Conservation (phyloP, 2,113 vertebrate species). For the Pao palembangensis region DNA sequence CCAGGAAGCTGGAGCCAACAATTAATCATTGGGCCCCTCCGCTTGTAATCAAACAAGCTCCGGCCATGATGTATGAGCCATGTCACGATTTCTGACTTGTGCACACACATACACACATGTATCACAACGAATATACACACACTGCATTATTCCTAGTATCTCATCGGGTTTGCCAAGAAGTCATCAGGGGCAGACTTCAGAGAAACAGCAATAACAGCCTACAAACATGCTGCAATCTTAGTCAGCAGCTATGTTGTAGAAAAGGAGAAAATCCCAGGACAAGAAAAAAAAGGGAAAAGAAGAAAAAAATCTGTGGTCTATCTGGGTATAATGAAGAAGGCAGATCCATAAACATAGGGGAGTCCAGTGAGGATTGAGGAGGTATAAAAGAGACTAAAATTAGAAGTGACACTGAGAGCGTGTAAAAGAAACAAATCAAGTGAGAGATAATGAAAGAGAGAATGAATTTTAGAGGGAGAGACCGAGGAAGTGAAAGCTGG, state of each 20-base stretch:
- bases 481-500: constrained; percentile 48
- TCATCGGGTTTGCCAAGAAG: constrained; percentile 46
- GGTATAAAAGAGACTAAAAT: constrained; percentile 29
- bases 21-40: constrained; percentile 97
- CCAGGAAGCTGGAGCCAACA: constrained; percentile 96
- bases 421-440: constrained; percentile 33
- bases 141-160: constrained; percentile 23
- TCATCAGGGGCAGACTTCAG: constrained; percentile 57
- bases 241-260: constrained; percentile 52
- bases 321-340: constrained; percentile 62
- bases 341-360: constrained; percentile 58
- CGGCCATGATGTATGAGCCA: constrained; percentile 93
- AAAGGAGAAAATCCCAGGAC: constrained; percentile 37
- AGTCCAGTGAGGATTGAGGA: constrained; percentile 44
- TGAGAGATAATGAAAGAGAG: constrained; percentile 43
- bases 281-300: constrained; percentile 17
- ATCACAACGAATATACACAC: constrained; percentile 37
- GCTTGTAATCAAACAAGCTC: constrained; percentile 97
- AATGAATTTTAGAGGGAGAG: constrained; percentile 1
- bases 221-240: constrained; percentile 59
- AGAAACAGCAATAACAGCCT: constrained; percentile 64
- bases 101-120: constrained; percentile 53
- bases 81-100: constrained; percentile 79
- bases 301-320: constrained; percentile 36
- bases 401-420: constrained; percentile 13